Base-by-base conservation (phyloP, 2,888 invertebrate genomes). In the Epistrophe eligans region DNA sequence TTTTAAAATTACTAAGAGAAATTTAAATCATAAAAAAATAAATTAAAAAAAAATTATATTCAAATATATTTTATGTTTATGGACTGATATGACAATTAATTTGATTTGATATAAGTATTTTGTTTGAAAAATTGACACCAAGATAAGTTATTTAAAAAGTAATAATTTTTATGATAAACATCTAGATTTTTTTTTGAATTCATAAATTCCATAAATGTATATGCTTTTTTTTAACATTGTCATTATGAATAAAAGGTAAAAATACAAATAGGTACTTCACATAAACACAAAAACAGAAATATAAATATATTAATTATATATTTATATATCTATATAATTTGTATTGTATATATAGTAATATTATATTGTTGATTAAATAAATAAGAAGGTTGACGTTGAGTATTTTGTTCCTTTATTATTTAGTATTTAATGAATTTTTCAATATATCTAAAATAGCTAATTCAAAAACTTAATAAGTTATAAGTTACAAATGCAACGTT, bases 401-500 rank as follows among this genome's bases (percentile, higher is more conserved):
- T 80, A 52, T 80, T n/a, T n/a, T 67, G 28, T 62, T 66, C 67
- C 67, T 57, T 70, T 76, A 57, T 72, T 35, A 32, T 73, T 67
- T 24, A 24, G 19, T 48, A 57, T 73, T 19, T 57, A 60, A 40
- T 60, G 48, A 77, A 43, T 77, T 45, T 57, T 62, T 67, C 66
- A 32, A 55, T 55, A 55, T 55, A 76, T 62, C 66, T 57, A 77
- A 77, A 79, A 82, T 87, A 50, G 67, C 67, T 50, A 67, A 67
- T 67, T 67, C 50, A 48, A 82, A 87, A 87, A 76, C 76, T 79
- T 67, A 71, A 76, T 76, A 76, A 74, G 52, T 70, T 60, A 35
- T 43, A 64, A 76, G 74, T 70, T 79, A 84, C 74, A 84, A 84
- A 84, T 84, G 76, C 79, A 82, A 87, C 62, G 45, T 77, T 77